Evolutionary conservation across 2,888 invertebrate species (phyloP), one percentile per base, ranked within the genome.

Genomic region (Meliscaeva auricollis): DNA sequence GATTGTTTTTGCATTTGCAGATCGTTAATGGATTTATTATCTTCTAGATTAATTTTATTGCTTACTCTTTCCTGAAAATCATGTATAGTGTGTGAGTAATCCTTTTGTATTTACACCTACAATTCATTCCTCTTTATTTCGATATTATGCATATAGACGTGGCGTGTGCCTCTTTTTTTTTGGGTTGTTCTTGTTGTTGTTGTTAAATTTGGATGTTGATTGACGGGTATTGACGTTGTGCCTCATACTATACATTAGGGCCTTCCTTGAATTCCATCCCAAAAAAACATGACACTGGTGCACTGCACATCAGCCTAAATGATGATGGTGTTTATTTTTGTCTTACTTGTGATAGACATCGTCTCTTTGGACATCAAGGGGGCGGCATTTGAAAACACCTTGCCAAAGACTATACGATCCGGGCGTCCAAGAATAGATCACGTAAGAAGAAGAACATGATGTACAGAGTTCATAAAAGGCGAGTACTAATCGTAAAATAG

Each of bases 401-500:
- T 64, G 50, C 56, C 50, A 52, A 56, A 74, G 62, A 74, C 58
- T 35, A 13, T 38, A 32, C 48, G 22, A 30, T 64, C 74, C n/a
- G n/a, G 17, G 2, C 13, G 48, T 66, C 62, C 68, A 17, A 79
- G 48, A 83, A 83, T 83, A 83, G 74, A 50, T 83, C 62, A 38
- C 56, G 35, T 74, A 52, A 32, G 13, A 62, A 26, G 30, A 64
- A 11, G 13, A 60, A 17, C 5, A 7, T 50, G 15, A 26, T 35
- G 26, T 50, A 35, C 48, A 41, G n/a, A n/a, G 75, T 56, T 35
- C 69, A 69, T 69, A 41, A 83, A 58, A 69, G 62, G 48, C 73
- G 73, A 74, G 79, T 83, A 74, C 62, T 70, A 64, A 64, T 83
- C 83, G 69, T 79, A 56, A 83, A 83, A 79, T 66, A 56, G 69